A percentile compares a stretch with the other conserved stretches of the same genome.
Evolutionary conservation across 1,140 invertebrate species (phyloP).

Genomic region (Eufriesea mexicana): DNA sequence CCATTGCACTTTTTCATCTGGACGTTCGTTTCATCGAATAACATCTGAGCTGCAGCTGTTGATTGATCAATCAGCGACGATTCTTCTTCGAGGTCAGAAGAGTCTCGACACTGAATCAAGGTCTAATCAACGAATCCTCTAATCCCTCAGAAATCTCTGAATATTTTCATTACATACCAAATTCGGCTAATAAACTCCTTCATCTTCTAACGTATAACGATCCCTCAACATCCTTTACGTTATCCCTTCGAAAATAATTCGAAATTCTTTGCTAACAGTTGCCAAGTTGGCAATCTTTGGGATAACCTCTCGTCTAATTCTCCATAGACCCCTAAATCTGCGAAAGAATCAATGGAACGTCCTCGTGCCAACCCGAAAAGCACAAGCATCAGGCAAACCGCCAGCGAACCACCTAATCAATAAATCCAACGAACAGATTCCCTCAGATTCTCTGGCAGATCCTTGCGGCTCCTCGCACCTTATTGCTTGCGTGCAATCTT

Average conservation of each 20-base stretch:
- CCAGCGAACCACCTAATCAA: not conserved
- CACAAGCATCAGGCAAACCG: not conserved
- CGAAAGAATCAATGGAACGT: conserved; percentile 2
- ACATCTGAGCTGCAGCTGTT: not conserved
- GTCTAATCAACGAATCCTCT: not conserved
- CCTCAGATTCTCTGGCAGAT: not conserved
- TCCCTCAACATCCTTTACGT: not conserved
- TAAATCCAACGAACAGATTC: not conserved
- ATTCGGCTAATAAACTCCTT: not conserved
- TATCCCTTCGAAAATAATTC: not conserved
- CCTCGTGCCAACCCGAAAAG: not conserved
- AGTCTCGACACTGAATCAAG: not conserved
- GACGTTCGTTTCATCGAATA: not conserved
- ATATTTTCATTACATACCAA: not conserved
- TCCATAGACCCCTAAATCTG: not conserved
- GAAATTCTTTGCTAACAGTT: not conserved
- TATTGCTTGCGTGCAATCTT: conserved; percentile 61
- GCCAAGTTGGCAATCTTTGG: not conserved
- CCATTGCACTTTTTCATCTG: too few relatives aligned
- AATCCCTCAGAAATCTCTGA: not conserved
- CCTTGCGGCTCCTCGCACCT: conserved; percentile 49
- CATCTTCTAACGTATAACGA: not conserved
- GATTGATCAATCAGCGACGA: conserved; percentile 1
- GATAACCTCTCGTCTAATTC: not conserved
- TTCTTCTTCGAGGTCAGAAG: not conserved